phyloP scores from a whole-genome alignment of 1,140 invertebrate species.

The Oreohelix idahoensis region DNA sequence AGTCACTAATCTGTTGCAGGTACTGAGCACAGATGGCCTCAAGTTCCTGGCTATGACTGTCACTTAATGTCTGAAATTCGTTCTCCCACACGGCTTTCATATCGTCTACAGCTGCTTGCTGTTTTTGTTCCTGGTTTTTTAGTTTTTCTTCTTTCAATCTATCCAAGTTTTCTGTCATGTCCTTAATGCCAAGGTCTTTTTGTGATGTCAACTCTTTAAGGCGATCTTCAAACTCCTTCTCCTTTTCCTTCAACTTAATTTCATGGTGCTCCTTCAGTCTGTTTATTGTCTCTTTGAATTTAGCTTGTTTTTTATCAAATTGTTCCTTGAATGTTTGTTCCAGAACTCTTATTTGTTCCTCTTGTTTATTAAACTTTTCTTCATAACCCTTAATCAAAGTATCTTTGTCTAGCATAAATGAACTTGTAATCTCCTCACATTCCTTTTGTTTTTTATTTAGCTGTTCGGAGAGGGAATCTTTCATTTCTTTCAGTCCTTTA shows the following conservation, averaged over 20 bases:
- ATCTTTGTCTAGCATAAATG: constrained; percentile 43
- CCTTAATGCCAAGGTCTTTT: constrained; percentile 57
- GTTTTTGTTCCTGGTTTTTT: constrained; percentile 48
- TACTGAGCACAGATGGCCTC: background rate
- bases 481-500: constrained; percentile 55
- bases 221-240: constrained; percentile 59
- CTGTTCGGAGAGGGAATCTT: constrained; percentile 48
- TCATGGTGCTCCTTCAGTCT: constrained; percentile 66
- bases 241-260: constrained; percentile 63
- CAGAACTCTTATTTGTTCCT: constrained; percentile 46
- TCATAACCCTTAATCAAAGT: constrained; percentile 32
- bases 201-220: constrained; percentile 54
- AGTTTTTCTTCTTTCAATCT: constrained; percentile 55
- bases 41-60: constrained; percentile 29
- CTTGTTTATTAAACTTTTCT: constrained; percentile 38
- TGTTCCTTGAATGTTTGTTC: constrained; percentile 60
- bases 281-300: constrained; percentile 59
- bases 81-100: constrained; percentile 47
- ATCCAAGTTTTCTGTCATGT: constrained; percentile 54
- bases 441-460: constrained; percentile 43
- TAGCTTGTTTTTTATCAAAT: constrained; percentile 58
- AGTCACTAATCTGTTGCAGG: constrained; percentile 2
- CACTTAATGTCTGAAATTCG: constrained; percentile 34
- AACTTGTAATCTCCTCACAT: constrained; percentile 33
- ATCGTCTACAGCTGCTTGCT: constrained; percentile 46